phyloP scores from a whole-genome alignment of 2,113 vertebrate species.

The Hymenochirus boettgeri region DNA sequence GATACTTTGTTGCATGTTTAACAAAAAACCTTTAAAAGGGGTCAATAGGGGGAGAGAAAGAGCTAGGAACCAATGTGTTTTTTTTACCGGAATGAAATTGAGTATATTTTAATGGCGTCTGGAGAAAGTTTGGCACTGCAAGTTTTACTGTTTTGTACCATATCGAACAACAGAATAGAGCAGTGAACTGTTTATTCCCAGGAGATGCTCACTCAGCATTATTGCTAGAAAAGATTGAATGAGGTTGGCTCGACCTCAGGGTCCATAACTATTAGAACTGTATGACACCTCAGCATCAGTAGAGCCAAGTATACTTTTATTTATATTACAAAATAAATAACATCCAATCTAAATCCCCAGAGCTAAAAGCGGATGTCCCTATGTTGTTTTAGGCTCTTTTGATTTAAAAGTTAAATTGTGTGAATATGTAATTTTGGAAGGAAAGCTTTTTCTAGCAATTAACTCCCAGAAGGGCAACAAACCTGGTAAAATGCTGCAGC shows the following conservation, averaged over 20 bases:
- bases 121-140: conserved; percentile 27
- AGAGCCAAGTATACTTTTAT: conserved; percentile 18
- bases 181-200: conserved; percentile 32
- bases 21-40: conserved; percentile 7
- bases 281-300: conserved; percentile 30
- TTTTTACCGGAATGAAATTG: neutral
- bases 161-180: conserved; percentile 32
- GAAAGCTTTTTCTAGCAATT: conserved; percentile 31
- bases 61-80: conserved; percentile 7
- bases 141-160: conserved; percentile 28
- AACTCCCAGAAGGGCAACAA: conserved; percentile 36
- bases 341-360: neutral
- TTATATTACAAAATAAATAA: conserved; percentile 21
- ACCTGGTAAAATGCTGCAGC: conserved; percentile 21
- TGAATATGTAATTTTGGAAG: conserved; percentile 22
- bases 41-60: conserved; percentile 27
- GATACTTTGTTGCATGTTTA: neutral
- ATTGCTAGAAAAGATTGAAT: conserved; percentile 17
- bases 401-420: conserved; percentile 33
- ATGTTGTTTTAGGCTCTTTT: conserved; percentile 10
- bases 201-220: conserved; percentile 29
- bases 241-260: conserved; percentile 23
- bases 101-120: conserved; percentile 28
- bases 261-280: conserved; percentile 22
- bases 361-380: neutral